Evolutionary conservation across 2,888 invertebrate species (phyloP), one percentile per base, ranked within the genome.

Genomic region (Thera obeliscata): DNA sequence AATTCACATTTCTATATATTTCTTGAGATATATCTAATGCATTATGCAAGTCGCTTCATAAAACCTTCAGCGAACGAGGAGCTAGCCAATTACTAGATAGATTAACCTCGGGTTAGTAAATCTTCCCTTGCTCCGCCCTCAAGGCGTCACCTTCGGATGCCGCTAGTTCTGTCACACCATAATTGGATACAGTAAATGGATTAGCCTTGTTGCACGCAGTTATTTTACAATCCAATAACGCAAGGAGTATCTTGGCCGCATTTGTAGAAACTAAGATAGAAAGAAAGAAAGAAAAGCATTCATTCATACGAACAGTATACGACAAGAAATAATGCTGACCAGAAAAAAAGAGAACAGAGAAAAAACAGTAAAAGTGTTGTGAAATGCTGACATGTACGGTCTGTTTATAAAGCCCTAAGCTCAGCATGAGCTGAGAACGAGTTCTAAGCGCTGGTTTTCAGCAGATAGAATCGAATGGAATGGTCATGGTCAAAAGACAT

Each of bases 101-200:
- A 69, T 69, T 70, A 70, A 69, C 68, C 66, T 64, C 67, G 68
- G 64, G 67, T 67, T 62, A 50, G 68, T 60, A 69, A 72, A 75
- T 74, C 69, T 72, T 71, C 65, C 70, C 69, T 69, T 61, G 68
- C 70, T 72, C 74, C 72, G 66, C 75, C 80, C 81, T 85, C 87
- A 87, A 87, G 87, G 87, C 77, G 78, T 62, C 65, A 69, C 71
- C 75, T 71, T 75, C 78, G 72, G 72, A 66, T 70, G 74, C 63
- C 73, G 70, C 74, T 61, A 41, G 46, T 54, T 61, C 71, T 64
- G 67, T 67, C 72, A 72, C 75, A 74, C 74, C 74, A 75, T 90
- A 90, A 90, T 90, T 89, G 89, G 90, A 90, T 90, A 80, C 76
- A 79, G 73, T 86, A 86, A 87, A 78, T 74, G 83, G 88, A 89